phyloP scores from a whole-genome alignment of 2,797 vertebrate genomes.

The Typhlichthys eigenmanni region DNA sequence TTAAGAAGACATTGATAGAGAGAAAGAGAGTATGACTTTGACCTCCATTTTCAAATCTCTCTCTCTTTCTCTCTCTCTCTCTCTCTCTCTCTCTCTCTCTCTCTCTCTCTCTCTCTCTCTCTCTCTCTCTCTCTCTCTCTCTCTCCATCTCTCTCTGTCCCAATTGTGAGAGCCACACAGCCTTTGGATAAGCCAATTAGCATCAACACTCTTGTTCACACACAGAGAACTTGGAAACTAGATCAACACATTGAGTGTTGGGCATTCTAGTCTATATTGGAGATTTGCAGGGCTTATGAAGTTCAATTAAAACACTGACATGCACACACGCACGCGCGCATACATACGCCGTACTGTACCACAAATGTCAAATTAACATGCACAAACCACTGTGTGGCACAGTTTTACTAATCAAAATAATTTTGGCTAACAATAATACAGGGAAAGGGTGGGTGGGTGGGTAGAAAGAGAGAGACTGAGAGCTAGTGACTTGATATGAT shows the following conservation, averaged over 20 bases:
- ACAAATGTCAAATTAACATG: not conserved
- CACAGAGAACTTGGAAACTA: slow-evolving; percentile 30
- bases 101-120: slow-evolving; percentile 2
- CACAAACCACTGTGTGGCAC: slow-evolving; percentile 16
- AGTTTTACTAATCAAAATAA: slow-evolving; percentile 35
- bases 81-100: not conserved
- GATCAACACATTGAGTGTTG: slow-evolving; percentile 28
- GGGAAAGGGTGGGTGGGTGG: slow-evolving; percentile 26
- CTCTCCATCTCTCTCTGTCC: slow-evolving; percentile 16
- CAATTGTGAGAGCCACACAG: slow-evolving; percentile 35
- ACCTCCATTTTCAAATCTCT: too few relatives aligned
- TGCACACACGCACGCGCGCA: not conserved
- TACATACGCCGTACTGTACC: too few relatives aligned
- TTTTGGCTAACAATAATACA: slow-evolving; percentile 27
- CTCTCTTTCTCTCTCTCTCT: not conserved
- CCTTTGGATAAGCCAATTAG: slow-evolving; percentile 1
- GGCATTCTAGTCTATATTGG: slow-evolving; percentile 27
- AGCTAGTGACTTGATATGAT: not conserved
- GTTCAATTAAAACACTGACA: slow-evolving; percentile 25
- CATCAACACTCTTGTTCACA: slow-evolving; percentile 8
- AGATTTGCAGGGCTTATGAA: slow-evolving; percentile 44
- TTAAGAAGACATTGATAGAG: too few relatives aligned
- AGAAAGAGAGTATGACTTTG: not conserved
- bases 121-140: not conserved
- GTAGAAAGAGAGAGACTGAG: slow-evolving; percentile 12